Conservation (phyloP, 2,797 vertebrate genomes). For the Sebastes matsubarae region DNA sequence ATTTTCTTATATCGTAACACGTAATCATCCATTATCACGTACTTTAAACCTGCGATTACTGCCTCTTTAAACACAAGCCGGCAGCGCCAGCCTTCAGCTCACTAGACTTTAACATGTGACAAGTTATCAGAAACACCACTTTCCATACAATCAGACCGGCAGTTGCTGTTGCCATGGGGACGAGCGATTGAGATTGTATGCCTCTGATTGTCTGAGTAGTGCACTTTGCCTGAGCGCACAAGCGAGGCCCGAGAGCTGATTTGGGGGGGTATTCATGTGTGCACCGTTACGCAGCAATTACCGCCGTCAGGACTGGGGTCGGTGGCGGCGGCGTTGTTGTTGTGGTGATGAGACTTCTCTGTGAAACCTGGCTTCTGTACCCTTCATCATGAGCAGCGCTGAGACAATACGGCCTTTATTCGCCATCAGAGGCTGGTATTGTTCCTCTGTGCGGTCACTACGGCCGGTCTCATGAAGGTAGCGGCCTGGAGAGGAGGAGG, state of each 20-base stretch:
- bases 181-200: conserved; percentile 56
- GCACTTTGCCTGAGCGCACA: conserved; percentile 54
- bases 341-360: conserved; percentile 50
- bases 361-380: conserved; percentile 47
- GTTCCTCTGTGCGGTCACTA: conserved; percentile 34
- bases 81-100: not conserved
- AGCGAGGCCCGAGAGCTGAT: conserved; percentile 51
- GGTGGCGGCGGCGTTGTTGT: not conserved
- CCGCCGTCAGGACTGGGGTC: conserved; percentile 18
- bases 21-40: not conserved
- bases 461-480: not conserved
- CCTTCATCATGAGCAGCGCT: not conserved
- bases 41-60: not conserved
- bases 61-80: not conserved
- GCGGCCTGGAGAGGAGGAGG: not conserved
- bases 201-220: conserved; percentile 70
- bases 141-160: conserved; percentile 62
- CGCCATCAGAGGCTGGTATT: conserved; percentile 44
- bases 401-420: conserved; percentile 54
- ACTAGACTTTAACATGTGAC: conserved; percentile 42
- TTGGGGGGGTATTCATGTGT: conserved; percentile 60
- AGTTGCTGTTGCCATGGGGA: conserved; percentile 76
- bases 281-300: conserved; percentile 53
- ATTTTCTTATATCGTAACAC: not conserved
- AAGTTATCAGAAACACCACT: conserved; percentile 63